Base-by-base conservation (phyloP, 2,113 vertebrate species). In the Sceloporus undulatus region DNA sequence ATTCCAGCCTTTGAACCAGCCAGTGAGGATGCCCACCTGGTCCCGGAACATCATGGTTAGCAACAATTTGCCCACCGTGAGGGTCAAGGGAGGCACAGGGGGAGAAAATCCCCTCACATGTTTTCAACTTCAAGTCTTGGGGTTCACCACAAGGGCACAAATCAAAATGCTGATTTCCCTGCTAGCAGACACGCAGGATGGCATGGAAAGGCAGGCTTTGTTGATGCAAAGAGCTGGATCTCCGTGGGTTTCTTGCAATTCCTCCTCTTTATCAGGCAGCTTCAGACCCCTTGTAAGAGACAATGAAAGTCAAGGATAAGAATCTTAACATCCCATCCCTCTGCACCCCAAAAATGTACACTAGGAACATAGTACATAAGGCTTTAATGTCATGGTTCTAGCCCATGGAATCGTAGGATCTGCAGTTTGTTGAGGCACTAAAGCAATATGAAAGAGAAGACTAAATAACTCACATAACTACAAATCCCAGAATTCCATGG, bases 1-100 rank as follows among this genome's bases (percentile, higher is more conserved):
- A 88, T 99, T 99, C 98, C 98, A 99, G 95, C 98, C 98, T 93
- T 98, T 98, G 95, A 99, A 99, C 98, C 98, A 99, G 93, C 98
- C 98, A 82, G 98, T 98, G 83, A 99, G 96, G 94, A 99, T 98
- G 95, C 98, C 98, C 94, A 99, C 98, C 96, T 99, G 98, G 96
- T 99, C 98, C 96, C 98, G 97, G 98, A 99, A 99, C 98, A 99
- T 99, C 98, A 99, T 99, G 98, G 96, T 98, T 75, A 73, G 93
- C 92, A 75, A 92, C 42, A 34, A 71, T 14, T 91, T 86, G 91
- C 93, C 94, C 91, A 85, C 91, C 82, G 89, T 89, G 93, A 14
- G 86, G 91, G 94, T 93, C 93, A 95, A 92, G 79, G 1, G 40
- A 48, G 62, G 74, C 9, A 48, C 68, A 18, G 70, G 86, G 65